Conservation (phyloP, 2,113 vertebrate species). For the Brachyhypopomus gauderio region DNA sequence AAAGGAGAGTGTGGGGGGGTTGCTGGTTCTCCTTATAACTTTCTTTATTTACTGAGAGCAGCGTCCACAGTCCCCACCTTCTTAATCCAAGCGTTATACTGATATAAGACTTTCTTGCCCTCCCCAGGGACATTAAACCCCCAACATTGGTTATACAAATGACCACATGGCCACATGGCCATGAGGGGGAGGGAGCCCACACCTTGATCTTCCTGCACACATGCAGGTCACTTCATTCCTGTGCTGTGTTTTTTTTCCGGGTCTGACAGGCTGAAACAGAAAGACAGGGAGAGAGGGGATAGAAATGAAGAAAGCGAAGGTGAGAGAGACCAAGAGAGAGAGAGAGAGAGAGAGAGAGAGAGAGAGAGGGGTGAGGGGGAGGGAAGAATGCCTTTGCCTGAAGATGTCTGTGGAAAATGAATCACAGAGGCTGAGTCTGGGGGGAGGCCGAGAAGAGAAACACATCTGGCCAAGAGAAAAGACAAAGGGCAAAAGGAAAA, state of each 20-base stretch:
- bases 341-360: constrained; percentile 57
- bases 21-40: constrained; percentile 1
- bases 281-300: constrained; percentile 18
- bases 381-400: constrained; percentile 42
- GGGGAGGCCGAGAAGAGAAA: constrained; percentile 66
- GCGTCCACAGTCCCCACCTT: constrained; percentile 41
- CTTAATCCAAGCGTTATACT: constrained; percentile 41
- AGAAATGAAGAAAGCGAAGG: constrained; percentile 43
- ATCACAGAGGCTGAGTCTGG: constrained; percentile 71
- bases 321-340: constrained; percentile 55
- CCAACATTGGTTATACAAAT: neutral
- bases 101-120: constrained; percentile 49
- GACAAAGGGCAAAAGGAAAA: constrained; percentile 49
- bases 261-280: constrained; percentile 45
- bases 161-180: neutral
- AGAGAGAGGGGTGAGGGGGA: constrained; percentile 35
- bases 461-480: constrained; percentile 67
- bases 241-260: constrained; percentile 54
- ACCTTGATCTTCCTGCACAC: constrained; percentile 11
- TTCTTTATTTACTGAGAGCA: constrained; percentile 58
- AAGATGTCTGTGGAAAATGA: constrained; percentile 77
- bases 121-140: constrained; percentile 29
- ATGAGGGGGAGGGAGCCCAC: constrained; percentile 16
- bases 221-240: constrained; percentile 56
- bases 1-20: constrained; percentile 47